Conservation (phyloP, 2,797 vertebrate genomes). For the Staurois parvus region DNA sequence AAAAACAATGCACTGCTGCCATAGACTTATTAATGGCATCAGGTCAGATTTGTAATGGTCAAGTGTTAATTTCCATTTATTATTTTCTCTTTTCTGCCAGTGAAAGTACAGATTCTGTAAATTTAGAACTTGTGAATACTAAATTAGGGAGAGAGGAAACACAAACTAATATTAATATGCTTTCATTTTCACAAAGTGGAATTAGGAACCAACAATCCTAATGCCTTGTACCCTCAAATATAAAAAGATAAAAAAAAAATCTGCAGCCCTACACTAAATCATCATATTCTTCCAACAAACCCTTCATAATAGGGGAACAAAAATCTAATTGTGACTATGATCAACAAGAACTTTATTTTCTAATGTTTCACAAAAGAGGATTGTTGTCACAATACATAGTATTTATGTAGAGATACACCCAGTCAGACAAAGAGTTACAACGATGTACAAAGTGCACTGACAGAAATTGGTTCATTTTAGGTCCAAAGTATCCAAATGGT, state of each 20-base stretch:
- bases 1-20: neutral
- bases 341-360: too few relatives aligned
- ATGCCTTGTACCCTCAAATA: neutral
- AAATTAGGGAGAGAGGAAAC: neutral
- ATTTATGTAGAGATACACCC: neutral
- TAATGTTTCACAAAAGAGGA: neutral
- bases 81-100: neutral
- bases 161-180: neutral
- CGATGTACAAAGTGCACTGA: neutral
- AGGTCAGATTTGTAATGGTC: neutral
- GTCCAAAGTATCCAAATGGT: neutral
- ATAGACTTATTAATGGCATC: conserved; percentile 41
- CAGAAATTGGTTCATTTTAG: too few relatives aligned
- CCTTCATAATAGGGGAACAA: too few relatives aligned
- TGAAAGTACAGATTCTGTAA: neutral
- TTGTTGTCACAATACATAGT: neutral
- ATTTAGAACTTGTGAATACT: neutral
- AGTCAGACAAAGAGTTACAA: neutral
- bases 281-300: neutral
- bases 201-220: neutral
- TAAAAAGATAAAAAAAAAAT: neutral
- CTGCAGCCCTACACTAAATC: neutral
- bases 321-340: too few relatives aligned
- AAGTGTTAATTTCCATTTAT: neutral
- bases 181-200: neutral